Evolutionary conservation across 2,113 vertebrate genomes (phyloP), one percentile per base, ranked within the genome.

Genomic region (Coracopsis vasa): DNA sequence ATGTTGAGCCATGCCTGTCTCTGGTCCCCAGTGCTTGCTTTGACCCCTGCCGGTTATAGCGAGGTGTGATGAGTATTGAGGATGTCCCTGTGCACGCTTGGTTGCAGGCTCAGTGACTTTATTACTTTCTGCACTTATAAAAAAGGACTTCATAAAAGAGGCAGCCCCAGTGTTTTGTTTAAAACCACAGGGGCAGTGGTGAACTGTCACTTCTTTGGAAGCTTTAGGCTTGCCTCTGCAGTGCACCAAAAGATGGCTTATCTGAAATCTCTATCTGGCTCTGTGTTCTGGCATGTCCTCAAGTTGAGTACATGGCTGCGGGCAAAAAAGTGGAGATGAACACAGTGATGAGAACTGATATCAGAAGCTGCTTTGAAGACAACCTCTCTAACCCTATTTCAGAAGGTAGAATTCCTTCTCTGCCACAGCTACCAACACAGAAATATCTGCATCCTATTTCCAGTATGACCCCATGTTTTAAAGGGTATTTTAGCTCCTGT

Each of bases 401-500:
- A 73, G 48, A 21, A 78, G 58, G 37, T 29, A 67, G 51, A 62
- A 80, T 89, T 91, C 41, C 73, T 89, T 37, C 54, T 83, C 37
- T 65, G 35, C 28, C 42, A 31, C 64, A 39, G 44, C 44, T 71
- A 67, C 61, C 45, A 65, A 45, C 47, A 72, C 60, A 95, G 60
- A 95, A 92, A 83, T 95, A 66, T 64, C 50, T 90, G 75, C 27
- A 44, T 90, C 51, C 44, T 81, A 85, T 94, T 92, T 92, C 70
- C 66, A 96, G 72, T 70, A 44, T 0, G 29, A 87, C 86, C 75
- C 73, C 31, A 10, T 47, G 33, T 87, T 92, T 91, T 87, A 88
- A 93, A 94, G 93, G 81, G 53, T 86, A 86, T 91, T 92, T 66
- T 78, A 80, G 62, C 83, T 86, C 56, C 77, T 79, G 11, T 83